These are phyloP conservation scores for Bucorvus abyssinicus DNA, from an alignment of 2,797 vertebrate species.

Conservation along the genomic window DNA sequence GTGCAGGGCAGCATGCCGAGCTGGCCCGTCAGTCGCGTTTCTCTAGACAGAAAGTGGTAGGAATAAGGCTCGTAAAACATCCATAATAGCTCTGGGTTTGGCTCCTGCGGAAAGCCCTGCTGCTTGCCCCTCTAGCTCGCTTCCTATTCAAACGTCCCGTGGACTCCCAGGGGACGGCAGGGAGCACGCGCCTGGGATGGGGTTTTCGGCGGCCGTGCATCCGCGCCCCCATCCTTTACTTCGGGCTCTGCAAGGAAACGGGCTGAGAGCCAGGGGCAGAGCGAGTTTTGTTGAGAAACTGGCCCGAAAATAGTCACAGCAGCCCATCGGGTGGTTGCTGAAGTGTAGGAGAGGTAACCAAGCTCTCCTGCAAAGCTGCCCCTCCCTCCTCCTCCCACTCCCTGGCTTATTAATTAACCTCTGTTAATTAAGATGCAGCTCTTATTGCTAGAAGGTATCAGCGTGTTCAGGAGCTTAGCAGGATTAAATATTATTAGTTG, in stretches of 20 bases:
- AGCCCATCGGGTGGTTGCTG: rapidly evolving
- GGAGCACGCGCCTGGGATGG: rapidly evolving
- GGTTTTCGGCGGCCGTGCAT: rapidly evolving
- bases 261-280: not conserved
- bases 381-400: slow-evolving; percentile 34
- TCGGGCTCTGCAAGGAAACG: rapidly evolving
- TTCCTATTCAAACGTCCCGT: not conserved
- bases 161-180: not conserved
- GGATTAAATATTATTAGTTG: slow-evolving; percentile 59
- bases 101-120: not conserved
- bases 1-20: rapidly evolving
- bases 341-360: not conserved
- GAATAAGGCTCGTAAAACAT: not conserved
- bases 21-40: not conserved
- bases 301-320: rapidly evolving
- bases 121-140: not conserved
- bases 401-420: slow-evolving; percentile 57
- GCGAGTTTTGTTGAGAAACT: not conserved
- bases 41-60: not conserved
- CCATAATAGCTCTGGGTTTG: not conserved
- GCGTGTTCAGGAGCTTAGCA: not conserved
- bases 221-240: not conserved
- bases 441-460: slow-evolving; percentile 44
- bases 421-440: slow-evolving; percentile 46
- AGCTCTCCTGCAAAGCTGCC: not conserved